Percentiles rank a stretch among this genome's conserved stretches.
These are phyloP conservation scores for Cliona cf. orientalis DNA, from an alignment of 37 sponge, comb jelly and placozoan genomes.

Conservation along the genomic window DNA sequence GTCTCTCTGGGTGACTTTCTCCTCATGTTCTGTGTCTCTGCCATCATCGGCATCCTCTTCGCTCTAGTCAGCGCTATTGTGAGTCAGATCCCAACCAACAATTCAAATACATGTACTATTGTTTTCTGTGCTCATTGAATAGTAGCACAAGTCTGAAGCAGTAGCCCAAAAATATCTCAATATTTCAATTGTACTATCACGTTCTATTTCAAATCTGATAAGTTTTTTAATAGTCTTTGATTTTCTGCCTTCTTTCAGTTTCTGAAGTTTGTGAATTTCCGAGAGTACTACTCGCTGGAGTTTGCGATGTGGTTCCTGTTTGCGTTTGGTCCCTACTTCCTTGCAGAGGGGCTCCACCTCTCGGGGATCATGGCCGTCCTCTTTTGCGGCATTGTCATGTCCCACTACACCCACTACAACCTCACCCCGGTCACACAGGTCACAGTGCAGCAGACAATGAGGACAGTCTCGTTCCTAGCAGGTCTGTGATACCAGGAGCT, in stretches of 20 bases:
- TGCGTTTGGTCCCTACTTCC: conserved; percentile 90
- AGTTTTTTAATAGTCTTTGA: background rate
- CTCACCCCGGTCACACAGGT: conserved; percentile 91
- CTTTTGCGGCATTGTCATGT: conserved; percentile 96
- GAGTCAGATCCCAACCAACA: background rate
- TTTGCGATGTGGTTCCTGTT: conserved; percentile 84
- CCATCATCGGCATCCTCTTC: conserved; percentile 76
- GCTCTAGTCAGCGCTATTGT: conserved; percentile 91
- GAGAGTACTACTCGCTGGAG: conserved; percentile 86
- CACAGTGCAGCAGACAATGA: conserved; percentile 86
- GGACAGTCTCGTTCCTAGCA: conserved; percentile 90
- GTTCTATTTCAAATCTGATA: background rate
- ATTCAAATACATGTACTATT: background rate
- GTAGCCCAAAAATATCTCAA: background rate
- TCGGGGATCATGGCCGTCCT: conserved; percentile 96
- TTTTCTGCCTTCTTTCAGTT: conserved; percentile 35
- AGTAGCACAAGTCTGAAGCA: background rate
- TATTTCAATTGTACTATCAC: background rate
- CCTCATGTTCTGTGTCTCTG: conserved; percentile 85
- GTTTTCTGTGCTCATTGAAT: background rate
- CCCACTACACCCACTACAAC: conserved; percentile 97
- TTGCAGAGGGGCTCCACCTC: conserved; percentile 90
- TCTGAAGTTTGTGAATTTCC: conserved; percentile 75
- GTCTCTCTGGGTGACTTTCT: conserved; percentile 82
- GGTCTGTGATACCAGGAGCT: too few relatives aligned